These are phyloP conservation scores for Lucilia sericata DNA, from an alignment of 1,140 invertebrate genomes.

Conservation along the genomic window DNA sequence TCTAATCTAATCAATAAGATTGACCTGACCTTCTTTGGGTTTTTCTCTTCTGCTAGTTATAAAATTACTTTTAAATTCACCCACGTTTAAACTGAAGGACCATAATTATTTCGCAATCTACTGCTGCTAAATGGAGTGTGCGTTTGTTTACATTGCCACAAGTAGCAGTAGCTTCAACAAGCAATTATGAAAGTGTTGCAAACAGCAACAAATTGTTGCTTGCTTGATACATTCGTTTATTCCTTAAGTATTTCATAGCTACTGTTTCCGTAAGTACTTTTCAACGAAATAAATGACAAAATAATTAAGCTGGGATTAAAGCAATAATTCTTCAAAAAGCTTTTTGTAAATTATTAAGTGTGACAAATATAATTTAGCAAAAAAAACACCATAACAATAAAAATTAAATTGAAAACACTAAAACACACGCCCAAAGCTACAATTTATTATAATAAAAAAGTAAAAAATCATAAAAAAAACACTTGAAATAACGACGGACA, in stretches of 20 bases:
- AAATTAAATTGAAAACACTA: neutral
- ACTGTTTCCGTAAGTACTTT: too few species aligned
- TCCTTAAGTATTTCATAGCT: too few species aligned
- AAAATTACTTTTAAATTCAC: neutral
- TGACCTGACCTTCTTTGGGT: too few species aligned
- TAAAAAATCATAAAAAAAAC: neutral
- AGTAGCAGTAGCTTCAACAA: neutral
- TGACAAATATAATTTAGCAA: neutral
- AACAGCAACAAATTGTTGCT: neutral
- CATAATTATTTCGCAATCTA: neutral
- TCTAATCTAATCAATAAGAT: too few species aligned
- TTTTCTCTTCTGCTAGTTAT: too few species aligned
- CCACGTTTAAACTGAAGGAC: neutral
- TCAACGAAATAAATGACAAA: neutral
- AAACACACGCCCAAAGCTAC: slow-evolving; percentile 7
- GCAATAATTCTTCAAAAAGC: neutral
- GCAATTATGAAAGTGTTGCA: neutral
- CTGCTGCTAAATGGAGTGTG: neutral
- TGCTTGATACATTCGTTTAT: too few species aligned
- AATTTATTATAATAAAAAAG: slow-evolving; percentile 5
- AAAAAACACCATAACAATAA: neutral
- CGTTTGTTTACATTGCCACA: neutral
- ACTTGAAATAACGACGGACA: neutral
- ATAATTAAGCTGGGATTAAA: slow-evolving; percentile 14
- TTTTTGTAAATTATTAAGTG: slow-evolving; percentile 12